Evolutionary conservation across 2,888 invertebrate species (phyloP).

Genomic region (Aphidius colemani): DNA sequence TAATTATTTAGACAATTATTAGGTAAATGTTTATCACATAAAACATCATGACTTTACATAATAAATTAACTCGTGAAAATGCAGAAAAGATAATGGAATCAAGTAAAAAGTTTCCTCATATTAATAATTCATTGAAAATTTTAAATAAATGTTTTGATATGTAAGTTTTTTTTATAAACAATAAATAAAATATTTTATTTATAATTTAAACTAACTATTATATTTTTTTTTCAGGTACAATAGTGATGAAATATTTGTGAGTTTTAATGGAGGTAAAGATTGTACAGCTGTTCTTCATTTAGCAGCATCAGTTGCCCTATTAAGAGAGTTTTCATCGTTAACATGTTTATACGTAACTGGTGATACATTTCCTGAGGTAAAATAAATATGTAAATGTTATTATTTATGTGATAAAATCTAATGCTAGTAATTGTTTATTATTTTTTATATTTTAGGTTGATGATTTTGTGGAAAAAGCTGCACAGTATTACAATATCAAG

Average conservation of each 20-base stretch:
- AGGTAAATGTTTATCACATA: background rate
- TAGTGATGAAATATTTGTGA: conserved; percentile 80
- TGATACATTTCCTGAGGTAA: conserved; percentile 79
- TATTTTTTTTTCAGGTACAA: conserved; percentile 65
- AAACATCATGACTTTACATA: conserved; percentile 33
- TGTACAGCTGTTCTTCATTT: conserved; percentile 77
- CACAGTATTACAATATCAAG: conserved; percentile 74
- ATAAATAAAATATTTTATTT: too few species aligned
- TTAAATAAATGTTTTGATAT: conserved; percentile 49
- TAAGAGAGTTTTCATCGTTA: conserved; percentile 61
- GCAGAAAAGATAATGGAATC: conserved; percentile 41
- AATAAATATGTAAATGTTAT: conserved; percentile 33
- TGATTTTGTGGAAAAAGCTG: conserved; percentile 76
- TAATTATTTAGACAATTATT: background rate
- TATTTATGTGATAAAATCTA: background rate
- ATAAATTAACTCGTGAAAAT: conserved; percentile 41
- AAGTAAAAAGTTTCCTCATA: conserved; percentile 38
- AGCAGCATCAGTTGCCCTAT: conserved; percentile 58
- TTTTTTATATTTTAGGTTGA: conserved; percentile 64
- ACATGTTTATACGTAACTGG: conserved; percentile 81
- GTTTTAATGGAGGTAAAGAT: conserved; percentile 99
- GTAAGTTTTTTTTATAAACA: conserved; percentile 37
- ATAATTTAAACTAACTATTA: too few species aligned
- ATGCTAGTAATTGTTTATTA: background rate
- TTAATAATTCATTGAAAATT: conserved; percentile 45